Conservation (phyloP, 2,888 invertebrate genomes). For the Craniophora ligustri region DNA sequence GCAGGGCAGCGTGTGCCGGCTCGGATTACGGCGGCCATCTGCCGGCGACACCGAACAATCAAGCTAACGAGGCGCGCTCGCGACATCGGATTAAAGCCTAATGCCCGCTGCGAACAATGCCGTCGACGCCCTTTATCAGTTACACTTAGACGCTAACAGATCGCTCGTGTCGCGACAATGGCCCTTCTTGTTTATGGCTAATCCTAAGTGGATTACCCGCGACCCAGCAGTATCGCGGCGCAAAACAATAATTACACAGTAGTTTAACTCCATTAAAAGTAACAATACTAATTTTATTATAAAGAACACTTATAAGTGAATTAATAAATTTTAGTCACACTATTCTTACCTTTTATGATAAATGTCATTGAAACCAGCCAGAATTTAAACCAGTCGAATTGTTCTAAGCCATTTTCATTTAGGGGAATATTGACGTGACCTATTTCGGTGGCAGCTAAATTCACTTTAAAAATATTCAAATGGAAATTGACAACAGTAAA, state of each 20-base stretch:
- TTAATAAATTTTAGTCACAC: too few species aligned
- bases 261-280: constrained; percentile 48
- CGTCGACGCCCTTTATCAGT: constrained; percentile 79
- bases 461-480: too few species aligned
- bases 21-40: constrained; percentile 87
- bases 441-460: too few species aligned
- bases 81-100: constrained; percentile 86
- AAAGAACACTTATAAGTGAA: too few species aligned
- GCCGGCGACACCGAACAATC: constrained; percentile 85
- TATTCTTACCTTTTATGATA: too few species aligned
- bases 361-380: too few species aligned
- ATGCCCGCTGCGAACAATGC: constrained; percentile 84
- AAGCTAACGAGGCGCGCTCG: constrained; percentile 85
- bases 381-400: too few species aligned
- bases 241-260: constrained; percentile 46
- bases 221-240: constrained; percentile 64
- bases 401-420: too few species aligned
- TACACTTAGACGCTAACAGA: constrained; percentile 85
- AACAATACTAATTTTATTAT: too few species aligned
- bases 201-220: constrained; percentile 85
- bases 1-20: constrained; percentile 62
- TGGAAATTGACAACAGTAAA: too few species aligned
- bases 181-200: constrained; percentile 84
- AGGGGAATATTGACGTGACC: too few species aligned
- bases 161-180: constrained; percentile 82